phyloP scores from a whole-genome alignment of 2,888 invertebrate species.

The Parnassius smintheus region DNA sequence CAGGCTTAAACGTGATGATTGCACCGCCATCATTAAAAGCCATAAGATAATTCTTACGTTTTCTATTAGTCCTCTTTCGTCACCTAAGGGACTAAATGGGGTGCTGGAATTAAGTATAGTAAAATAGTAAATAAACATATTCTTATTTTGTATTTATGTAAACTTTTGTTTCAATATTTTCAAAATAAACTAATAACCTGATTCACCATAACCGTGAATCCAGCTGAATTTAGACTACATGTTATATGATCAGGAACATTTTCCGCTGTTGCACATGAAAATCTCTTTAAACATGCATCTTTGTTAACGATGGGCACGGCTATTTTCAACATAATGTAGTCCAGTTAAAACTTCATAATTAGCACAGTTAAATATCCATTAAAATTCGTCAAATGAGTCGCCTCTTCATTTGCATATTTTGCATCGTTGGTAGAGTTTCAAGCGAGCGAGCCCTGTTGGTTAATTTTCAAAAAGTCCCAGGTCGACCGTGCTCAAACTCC shows the following conservation, averaged over 20 bases:
- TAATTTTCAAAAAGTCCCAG: slow-evolving; percentile 69
- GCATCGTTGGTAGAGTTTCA: slow-evolving; percentile 58
- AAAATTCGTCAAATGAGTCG: slow-evolving; percentile 75
- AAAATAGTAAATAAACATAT: too few species aligned
- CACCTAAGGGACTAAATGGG: too few species aligned
- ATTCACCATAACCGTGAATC: too few species aligned
- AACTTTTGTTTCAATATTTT: too few species aligned
- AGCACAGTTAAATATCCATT: slow-evolving; percentile 74
- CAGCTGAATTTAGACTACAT: too few species aligned
- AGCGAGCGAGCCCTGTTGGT: slow-evolving; percentile 53
- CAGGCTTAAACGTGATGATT: too few species aligned
- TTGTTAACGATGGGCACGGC: background rate
- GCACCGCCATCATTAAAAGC: too few species aligned
- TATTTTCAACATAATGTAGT: slow-evolving; percentile 42
- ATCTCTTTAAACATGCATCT: slow-evolving; percentile 6
- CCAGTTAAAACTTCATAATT: slow-evolving; percentile 67
- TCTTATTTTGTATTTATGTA: too few species aligned
- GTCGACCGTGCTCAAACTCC: slow-evolving; percentile 55
- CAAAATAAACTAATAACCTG: too few species aligned
- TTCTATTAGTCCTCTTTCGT: too few species aligned
- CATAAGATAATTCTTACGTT: too few species aligned
- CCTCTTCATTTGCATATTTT: slow-evolving; percentile 74
- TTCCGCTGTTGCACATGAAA: background rate
- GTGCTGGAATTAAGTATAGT: too few species aligned
- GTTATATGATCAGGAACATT: background rate